phyloP scores from a whole-genome alignment of 2,888 invertebrate genomes.

The Ectemnius continuus region DNA sequence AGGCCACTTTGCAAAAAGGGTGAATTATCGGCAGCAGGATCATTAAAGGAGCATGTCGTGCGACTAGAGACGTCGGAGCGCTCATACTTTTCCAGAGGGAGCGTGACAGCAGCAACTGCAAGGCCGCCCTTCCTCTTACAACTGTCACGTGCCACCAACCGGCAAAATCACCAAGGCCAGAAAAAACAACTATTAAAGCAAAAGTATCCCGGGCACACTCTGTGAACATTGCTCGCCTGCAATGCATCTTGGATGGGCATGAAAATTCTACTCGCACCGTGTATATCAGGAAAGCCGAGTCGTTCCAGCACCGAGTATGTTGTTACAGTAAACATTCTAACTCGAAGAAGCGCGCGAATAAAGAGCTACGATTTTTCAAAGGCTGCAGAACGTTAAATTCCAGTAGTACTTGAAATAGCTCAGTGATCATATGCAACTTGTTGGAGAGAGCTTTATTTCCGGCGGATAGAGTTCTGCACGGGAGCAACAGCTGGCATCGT shows the following conservation, averaged over 20 bases:
- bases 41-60: slow-evolving; percentile 26
- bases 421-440: neutral
- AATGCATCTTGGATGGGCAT: too few relatives aligned
- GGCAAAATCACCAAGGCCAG: slow-evolving; percentile 44
- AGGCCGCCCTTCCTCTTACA: slow-evolving; percentile 45
- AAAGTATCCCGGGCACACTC: neutral
- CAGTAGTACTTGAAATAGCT: too few relatives aligned
- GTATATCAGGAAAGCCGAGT: too few relatives aligned
- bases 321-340: too few relatives aligned
- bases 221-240: too few relatives aligned
- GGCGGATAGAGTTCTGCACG: neutral
- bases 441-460: too few relatives aligned
- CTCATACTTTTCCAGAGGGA: slow-evolving; percentile 36
- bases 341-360: too few relatives aligned
- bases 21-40: neutral
- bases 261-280: too few relatives aligned
- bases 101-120: slow-evolving; percentile 54
- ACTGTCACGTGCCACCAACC: slow-evolving; percentile 47
- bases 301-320: too few relatives aligned
- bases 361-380: too few relatives aligned
- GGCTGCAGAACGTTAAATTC: too few relatives aligned
- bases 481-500: neutral
- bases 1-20: neutral
- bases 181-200: slow-evolving; percentile 25
- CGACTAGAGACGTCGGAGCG: slow-evolving; percentile 26